These are phyloP conservation scores for Corvus cornix DNA, from an alignment of 2,113 vertebrate species.

Conservation along the genomic window DNA sequence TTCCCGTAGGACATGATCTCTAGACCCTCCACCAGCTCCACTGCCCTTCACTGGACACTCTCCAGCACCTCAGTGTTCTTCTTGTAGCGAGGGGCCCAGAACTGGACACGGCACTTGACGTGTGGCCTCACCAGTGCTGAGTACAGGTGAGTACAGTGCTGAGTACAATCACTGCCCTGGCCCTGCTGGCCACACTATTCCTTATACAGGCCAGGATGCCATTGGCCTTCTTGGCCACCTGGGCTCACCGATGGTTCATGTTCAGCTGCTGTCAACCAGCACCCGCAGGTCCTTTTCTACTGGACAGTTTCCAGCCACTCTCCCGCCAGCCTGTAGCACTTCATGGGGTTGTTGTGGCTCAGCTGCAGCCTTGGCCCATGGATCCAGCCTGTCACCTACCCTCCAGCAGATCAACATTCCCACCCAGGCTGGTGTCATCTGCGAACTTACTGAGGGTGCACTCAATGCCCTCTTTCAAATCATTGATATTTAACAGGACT, in stretches of 20 bases:
- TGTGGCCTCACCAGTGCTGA: rapidly evolving
- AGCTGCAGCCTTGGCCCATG: not conserved
- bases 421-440: not conserved
- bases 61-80: not conserved
- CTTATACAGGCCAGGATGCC: not conserved
- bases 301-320: not conserved
- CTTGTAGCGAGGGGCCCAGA: not conserved
- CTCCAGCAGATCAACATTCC: not conserved
- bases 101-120: rapidly evolving
- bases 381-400: not conserved
- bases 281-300: not conserved
- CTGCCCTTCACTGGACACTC: not conserved
- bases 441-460: not conserved
- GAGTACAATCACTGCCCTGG: not conserved
- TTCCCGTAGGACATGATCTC: not conserved
- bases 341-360: not conserved
- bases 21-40: not conserved
- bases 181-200: not conserved
- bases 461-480: not conserved
- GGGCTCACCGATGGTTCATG: not conserved
- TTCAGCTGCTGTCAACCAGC: not conserved
- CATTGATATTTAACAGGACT: not conserved
- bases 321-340: not conserved
- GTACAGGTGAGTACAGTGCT: no score
- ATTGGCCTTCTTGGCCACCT: not conserved